These are phyloP conservation scores for Heliopora coerulea DNA, from an alignment of 92 coral and sea anemone species.

Conservation along the genomic window DNA sequence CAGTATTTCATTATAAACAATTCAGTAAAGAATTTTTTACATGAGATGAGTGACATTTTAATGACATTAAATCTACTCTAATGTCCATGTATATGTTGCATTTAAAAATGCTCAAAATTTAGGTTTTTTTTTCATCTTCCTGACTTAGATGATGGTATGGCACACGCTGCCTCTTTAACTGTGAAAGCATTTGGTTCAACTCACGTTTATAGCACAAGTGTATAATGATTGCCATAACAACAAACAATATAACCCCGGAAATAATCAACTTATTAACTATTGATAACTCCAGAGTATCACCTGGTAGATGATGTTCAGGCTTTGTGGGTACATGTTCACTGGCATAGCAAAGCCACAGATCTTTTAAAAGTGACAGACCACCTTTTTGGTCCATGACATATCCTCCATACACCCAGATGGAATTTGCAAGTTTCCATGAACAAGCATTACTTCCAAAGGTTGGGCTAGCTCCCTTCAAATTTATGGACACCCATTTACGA, in stretches of 20 bases:
- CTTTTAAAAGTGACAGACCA: conserved; percentile 55
- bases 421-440: conserved; percentile 62
- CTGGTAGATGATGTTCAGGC: conserved; percentile 53
- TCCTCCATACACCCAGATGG: conserved; percentile 88
- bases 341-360: conserved; percentile 71
- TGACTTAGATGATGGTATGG: conserved; percentile 48
- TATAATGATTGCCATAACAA: conserved; percentile 64
- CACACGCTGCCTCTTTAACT: conserved; percentile 53
- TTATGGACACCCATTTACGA: conserved; percentile 47
- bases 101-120: conserved; percentile 10
- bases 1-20: too few species aligned
- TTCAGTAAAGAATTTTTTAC: too few species aligned
- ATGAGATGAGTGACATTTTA: too few species aligned
- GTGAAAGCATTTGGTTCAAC: conserved; percentile 53
- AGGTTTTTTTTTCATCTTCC: conserved; percentile 30
- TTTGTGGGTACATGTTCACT: conserved; percentile 55
- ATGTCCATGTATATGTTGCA: too few species aligned
- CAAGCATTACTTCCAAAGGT: conserved; percentile 71
- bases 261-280: conserved; percentile 71
- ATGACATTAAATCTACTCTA: too few species aligned
- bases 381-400: conserved; percentile 55
- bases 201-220: conserved; percentile 81
- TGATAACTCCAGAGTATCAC: conserved; percentile 80
- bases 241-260: conserved; percentile 58
- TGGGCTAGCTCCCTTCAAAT: conserved; percentile 52